These are phyloP conservation scores for Platycheirus albimanus DNA, from an alignment of 2,888 invertebrate genomes.

Conservation along the genomic window DNA sequence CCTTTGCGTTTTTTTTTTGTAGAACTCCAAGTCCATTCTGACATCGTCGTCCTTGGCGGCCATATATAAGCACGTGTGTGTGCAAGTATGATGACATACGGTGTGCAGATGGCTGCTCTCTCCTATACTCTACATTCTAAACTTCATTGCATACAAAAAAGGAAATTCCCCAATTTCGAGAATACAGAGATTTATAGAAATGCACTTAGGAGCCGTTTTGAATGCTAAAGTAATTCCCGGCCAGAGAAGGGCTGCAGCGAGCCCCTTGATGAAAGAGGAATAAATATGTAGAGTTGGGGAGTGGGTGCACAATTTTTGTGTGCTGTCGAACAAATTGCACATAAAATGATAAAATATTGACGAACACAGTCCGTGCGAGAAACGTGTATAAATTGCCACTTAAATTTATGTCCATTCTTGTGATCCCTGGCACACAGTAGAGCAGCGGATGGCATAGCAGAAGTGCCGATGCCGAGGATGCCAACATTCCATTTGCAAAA, in stretches of 20 bases:
- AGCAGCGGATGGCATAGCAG: neutral
- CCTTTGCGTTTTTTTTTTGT: slow-evolving; percentile 8
- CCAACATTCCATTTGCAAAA: slow-evolving; percentile 40
- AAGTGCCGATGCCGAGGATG: neutral
- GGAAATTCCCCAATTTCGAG: slow-evolving; percentile 55
- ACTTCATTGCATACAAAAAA: slow-evolving; percentile 17
- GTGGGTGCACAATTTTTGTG: slow-evolving; percentile 6
- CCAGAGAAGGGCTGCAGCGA: neutral
- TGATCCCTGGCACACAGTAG: slow-evolving; percentile 43
- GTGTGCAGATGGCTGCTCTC: slow-evolving; percentile 44
- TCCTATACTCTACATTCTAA: slow-evolving; percentile 9
- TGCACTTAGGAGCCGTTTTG: slow-evolving; percentile 73
- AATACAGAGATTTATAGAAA: slow-evolving; percentile 72
- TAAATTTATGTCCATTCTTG: slow-evolving; percentile 66
- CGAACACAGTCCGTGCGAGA: slow-evolving; percentile 60
- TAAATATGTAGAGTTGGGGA: no score
- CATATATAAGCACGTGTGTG: neutral
- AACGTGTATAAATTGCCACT: slow-evolving; percentile 73
- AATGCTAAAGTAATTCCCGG: slow-evolving; percentile 69
- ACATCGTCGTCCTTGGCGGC: neutral
- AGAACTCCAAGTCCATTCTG: slow-evolving; percentile 6
- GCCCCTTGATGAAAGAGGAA: no score
- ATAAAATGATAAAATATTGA: slow-evolving; percentile 74
- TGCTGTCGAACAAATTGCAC: slow-evolving; percentile 69
- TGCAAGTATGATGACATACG: slow-evolving; percentile 49